Percentiles rank a stretch among this genome's conserved stretches.
These are phyloP conservation scores for Halcyon leucocephala DNA, from an alignment of 2,797 vertebrate species.

Conservation along the genomic window DNA sequence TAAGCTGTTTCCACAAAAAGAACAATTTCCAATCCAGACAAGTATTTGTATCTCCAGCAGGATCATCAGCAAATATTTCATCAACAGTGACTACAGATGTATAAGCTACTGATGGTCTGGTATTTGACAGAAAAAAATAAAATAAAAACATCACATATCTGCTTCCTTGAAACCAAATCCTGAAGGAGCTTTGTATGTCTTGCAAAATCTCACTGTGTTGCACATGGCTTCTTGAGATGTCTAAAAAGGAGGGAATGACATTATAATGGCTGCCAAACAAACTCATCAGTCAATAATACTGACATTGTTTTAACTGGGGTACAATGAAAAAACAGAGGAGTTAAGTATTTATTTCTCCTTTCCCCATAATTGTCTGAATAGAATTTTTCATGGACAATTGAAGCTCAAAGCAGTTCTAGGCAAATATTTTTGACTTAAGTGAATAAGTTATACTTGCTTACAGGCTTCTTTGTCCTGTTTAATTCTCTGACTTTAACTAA, in stretches of 20 bases:
- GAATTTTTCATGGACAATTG: not conserved
- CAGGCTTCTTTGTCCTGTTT: not conserved
- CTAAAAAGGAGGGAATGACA: conserved; percentile 77
- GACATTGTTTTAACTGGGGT: not conserved
- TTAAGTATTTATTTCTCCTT: not conserved
- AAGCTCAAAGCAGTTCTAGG: not conserved
- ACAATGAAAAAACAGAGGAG: not conserved
- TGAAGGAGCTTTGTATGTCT: conserved; percentile 28
- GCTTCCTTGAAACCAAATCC: conserved; percentile 63
- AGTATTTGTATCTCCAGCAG: conserved; percentile 45
- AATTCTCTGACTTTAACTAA: not conserved
- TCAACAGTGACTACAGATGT: not conserved
- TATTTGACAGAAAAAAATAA: not conserved
- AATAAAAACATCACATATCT: not conserved
- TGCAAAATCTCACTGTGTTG: conserved; percentile 75
- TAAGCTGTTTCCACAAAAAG: conserved; percentile 69
- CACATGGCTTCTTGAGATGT: conserved; percentile 67
- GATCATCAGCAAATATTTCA: conserved; percentile 41
- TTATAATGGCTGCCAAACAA: conserved; percentile 31
- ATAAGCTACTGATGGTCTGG: not conserved
- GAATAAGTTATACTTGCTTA: not conserved
- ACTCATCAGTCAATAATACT: not conserved
- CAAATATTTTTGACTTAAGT: not conserved
- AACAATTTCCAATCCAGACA: conserved; percentile 5
- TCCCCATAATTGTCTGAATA: not conserved